Evolutionary conservation across 2,888 invertebrate species (phyloP).

Genomic region (Cyrtodaria siliqua): DNA sequence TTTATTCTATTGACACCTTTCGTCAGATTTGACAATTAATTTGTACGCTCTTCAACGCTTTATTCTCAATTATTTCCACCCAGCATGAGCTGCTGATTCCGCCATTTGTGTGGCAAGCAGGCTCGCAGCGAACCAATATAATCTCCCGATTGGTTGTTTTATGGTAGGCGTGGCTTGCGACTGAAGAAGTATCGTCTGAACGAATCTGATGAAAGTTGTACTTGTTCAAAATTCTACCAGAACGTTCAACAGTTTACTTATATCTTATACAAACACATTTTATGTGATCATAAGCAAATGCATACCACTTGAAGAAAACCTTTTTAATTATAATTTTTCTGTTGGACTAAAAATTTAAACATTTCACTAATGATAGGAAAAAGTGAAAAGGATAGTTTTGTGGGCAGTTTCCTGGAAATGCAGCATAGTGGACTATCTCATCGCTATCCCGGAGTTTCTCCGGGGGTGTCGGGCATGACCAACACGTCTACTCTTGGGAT

Average conservation of each 20-base stretch:
- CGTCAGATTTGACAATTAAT: slow-evolving; percentile 69
- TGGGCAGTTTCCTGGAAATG: slow-evolving; percentile 77
- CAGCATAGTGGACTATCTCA: slow-evolving; percentile 80
- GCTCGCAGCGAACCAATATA: neutral
- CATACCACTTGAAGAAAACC: neutral
- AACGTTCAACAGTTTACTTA: slow-evolving; percentile 29
- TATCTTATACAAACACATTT: slow-evolving; percentile 47
- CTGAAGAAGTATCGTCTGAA: slow-evolving; percentile 53
- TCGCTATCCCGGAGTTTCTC: slow-evolving; percentile 75
- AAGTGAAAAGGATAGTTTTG: slow-evolving; percentile 64
- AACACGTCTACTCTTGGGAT: slow-evolving; percentile 75
- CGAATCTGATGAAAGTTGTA: slow-evolving; percentile 42
- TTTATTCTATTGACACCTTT: slow-evolving; percentile 67
- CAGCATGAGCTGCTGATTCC: slow-evolving; percentile 4
- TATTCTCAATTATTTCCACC: slow-evolving; percentile 35
- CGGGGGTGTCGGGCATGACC: slow-evolving; percentile 72
- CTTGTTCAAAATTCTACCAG: slow-evolving; percentile 28
- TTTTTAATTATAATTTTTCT: slow-evolving; percentile 7
- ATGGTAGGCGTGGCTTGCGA: slow-evolving; percentile 59
- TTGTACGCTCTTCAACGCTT: slow-evolving; percentile 67
- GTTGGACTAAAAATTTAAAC: slow-evolving; percentile 1
- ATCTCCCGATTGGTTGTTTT: slow-evolving; percentile 49
- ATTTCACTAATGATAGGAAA: slow-evolving; percentile 55
- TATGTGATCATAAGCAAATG: neutral
- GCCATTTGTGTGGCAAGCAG: slow-evolving; percentile 16